Evolutionary conservation across 2,888 invertebrate genomes (phyloP), one percentile per base, ranked within the genome.

Genomic region (Ormia ochracea): DNA sequence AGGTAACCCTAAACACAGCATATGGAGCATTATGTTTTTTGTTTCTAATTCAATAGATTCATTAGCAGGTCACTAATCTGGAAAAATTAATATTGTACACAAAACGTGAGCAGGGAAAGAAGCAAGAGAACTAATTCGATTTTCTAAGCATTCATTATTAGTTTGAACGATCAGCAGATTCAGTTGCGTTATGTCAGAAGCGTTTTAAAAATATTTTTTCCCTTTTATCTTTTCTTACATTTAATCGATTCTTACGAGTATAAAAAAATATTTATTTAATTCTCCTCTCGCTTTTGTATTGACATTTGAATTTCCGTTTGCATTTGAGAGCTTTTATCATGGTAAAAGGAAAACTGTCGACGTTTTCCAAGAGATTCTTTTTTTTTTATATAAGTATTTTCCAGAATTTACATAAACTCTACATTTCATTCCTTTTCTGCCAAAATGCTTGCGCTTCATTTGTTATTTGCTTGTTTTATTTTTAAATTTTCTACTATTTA

Each of bases 401-500:
- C 38, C 56, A 17, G 70, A 66, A 80, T 77, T 80, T 80, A 73
- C 80, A 80, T 80, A 80, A 73, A 80, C 83, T 48, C 77, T 72
- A 63, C 75, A 43, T 58, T 65, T 74, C 61, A 65, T 79, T 45
- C 65, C 82, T 69, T 68, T 63, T 72, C 19, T 54, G 6, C n/a
- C 70, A 33, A 66, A 48, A 56, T 65, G 65, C 56, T 74, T 73
- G 31, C 26, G 72, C 63, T 80, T 56, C 59, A 73, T 76, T 78
- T 84, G 83, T 84, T 84, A 82, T 83, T 84, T 79, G 83, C 83
- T 68, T 66, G 4, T n/a, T 52, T n/a, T n/a, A n/a, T n/a, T n/a
- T n/a, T n/a, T n/a, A n/a, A n/a, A n/a, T n/a, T n/a, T n/a, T n/a
- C n/a, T n/a, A n/a, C n/a, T n/a, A n/a, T n/a, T n/a, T n/a, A n/a